These are phyloP conservation scores for Euspilapteryx auroguttella DNA, from an alignment of 2,888 invertebrate genomes.

Conservation along the genomic window DNA sequence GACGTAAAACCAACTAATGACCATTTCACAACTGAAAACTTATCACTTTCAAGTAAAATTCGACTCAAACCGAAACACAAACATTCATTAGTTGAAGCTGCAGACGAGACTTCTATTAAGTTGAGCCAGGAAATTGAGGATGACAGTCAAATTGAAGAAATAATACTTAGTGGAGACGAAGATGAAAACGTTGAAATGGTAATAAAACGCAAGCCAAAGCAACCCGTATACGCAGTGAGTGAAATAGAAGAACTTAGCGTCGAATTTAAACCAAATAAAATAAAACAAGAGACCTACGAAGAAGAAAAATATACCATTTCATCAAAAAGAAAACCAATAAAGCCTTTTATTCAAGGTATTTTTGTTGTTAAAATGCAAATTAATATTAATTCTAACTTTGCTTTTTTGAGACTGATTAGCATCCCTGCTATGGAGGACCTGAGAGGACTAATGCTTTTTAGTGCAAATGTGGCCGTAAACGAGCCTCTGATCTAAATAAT, in stretches of 20 bases:
- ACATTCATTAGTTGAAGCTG: slow-evolving; percentile 65
- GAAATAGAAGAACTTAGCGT: slow-evolving; percentile 65
- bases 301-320: slow-evolving; percentile 72
- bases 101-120: slow-evolving; percentile 68
- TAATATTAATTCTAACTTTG: no score
- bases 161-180: slow-evolving; percentile 65
- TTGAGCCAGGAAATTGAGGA: slow-evolving; percentile 67
- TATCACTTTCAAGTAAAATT: slow-evolving; percentile 72
- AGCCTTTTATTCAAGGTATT: slow-evolving; percentile 68
- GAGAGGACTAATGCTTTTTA: no score
- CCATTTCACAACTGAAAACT: slow-evolving; percentile 68
- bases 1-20: slow-evolving; percentile 37
- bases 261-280: slow-evolving; percentile 49
- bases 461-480: no score
- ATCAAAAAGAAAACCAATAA: slow-evolving; percentile 66
- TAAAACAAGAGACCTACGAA: slow-evolving; percentile 48
- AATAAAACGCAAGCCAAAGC: slow-evolving; percentile 49
- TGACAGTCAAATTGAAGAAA: slow-evolving; percentile 65
- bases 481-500: no score
- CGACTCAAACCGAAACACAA: slow-evolving; percentile 67
- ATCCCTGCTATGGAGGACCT: no score
- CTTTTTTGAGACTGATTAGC: no score
- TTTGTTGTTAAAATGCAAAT: no score
- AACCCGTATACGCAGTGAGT: slow-evolving; percentile 61
- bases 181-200: slow-evolving; percentile 61